Evolutionary conservation across 2,113 vertebrate species (phyloP), one percentile per base, ranked within the genome.

Genomic region (Myiagra hebetior): DNA sequence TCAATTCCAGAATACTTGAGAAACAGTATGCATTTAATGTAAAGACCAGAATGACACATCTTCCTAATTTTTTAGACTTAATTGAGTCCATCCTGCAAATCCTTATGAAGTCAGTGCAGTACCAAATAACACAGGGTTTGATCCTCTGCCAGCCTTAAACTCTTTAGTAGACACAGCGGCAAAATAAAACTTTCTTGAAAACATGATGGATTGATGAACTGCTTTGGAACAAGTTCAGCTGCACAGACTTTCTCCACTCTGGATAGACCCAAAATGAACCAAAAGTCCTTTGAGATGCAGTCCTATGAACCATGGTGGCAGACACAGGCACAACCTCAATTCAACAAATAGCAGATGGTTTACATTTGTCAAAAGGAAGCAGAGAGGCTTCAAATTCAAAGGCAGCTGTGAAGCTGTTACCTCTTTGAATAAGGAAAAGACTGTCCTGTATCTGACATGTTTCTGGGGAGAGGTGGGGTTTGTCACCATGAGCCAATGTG

Each of bases 111-210:
- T 97, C 94, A 97, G 67, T 37, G 50, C 50, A 84, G 62, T 82
- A 93, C 91, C 93, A 94, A 96, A 89, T 65, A 95, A 95, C 31
- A 85, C 93, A 85, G 85, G 83, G 97, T 97, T 98, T 98, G 97
- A 98, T 97, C 97, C 86, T 52, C 91, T 93, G 97, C 94, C 95
- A 96, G 86, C 91, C 93, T 97, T 94, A 91, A 96, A 97, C 87
- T 89, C 94, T 91, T 97, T 94, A 94, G 78, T 92, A 97, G 90
- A 95, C 84, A 78, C 88, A 97, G 92, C 30, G 4, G 94, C 90
- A 95, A 97, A 98, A 97, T 95, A 98, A 97, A 97, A 97, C 74
- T 88, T 97, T 96, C 97, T 97, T 98, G 97, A 97, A 98, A 97
- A 97, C 79, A 95, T 98, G 96, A 97, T 44, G 5, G 79, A 87